phyloP scores from a whole-genome alignment of 2,797 vertebrate genomes.

The Coilia nasus region DNA sequence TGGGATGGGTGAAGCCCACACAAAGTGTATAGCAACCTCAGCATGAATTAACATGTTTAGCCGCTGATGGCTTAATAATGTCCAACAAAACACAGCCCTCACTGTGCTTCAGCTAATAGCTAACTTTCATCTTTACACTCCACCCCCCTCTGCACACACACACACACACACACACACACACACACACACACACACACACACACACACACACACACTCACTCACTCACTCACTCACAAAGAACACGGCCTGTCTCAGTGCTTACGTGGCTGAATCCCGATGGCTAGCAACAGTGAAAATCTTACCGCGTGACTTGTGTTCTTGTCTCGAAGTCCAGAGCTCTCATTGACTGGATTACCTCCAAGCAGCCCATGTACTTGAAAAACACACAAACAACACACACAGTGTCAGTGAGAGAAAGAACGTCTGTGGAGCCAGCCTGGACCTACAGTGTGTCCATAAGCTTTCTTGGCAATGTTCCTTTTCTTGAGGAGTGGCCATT shows the following conservation, averaged over 20 bases:
- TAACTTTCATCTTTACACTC: constrained; percentile 12
- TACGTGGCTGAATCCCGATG: not conserved
- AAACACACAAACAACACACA: constrained; percentile 40
- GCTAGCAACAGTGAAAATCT: constrained; percentile 26
- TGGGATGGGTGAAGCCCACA: not conserved
- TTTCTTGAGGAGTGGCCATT: no score
- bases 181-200: not conserved
- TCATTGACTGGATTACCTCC: constrained; percentile 93
- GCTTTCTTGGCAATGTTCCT: no score
- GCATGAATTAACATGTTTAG: not conserved
- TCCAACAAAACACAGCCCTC: constrained; percentile 14
- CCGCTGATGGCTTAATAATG: not conserved
- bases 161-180: no score
- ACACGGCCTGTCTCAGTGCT: not conserved
- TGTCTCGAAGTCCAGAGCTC: constrained; percentile 87
- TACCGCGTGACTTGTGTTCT: constrained; percentile 95
- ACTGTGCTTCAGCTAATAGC: not conserved
- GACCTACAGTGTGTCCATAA: not conserved
- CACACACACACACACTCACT: constrained; percentile 1
- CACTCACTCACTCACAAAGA: not conserved
- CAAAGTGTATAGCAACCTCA: not conserved
- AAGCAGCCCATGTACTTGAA: constrained; percentile 91
- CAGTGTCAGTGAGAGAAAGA: not conserved
- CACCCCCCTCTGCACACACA: no score
- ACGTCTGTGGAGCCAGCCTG: not conserved